These are phyloP conservation scores for Emys orbicularis DNA, from an alignment of 2,797 vertebrate species.

Conservation along the genomic window DNA sequence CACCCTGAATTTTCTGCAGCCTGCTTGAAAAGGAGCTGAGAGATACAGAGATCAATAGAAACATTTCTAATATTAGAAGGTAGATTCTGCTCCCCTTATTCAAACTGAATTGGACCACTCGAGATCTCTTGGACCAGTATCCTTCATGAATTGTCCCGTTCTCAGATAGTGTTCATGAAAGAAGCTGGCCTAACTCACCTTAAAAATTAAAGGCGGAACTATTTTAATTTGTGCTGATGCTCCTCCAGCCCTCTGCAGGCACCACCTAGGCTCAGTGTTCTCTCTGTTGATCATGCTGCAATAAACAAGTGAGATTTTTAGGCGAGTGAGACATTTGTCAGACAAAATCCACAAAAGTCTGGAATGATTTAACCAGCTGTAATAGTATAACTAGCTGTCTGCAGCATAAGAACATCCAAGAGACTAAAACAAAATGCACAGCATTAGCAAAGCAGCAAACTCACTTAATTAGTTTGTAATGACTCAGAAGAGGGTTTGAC, in stretches of 20 bases:
- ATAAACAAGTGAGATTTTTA: neutral
- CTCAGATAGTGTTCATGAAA: neutral
- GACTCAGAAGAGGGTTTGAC: neutral
- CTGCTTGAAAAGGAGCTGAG: fast-evolving
- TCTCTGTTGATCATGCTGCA: neutral
- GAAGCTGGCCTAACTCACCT: neutral
- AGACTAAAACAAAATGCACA: neutral
- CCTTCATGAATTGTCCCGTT: neutral
- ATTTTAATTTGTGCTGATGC: neutral
- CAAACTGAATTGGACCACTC: neutral
- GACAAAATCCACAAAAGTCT: constrained; percentile 30
- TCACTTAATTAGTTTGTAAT: neutral
- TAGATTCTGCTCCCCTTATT: neutral
- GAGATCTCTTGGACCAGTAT: neutral
- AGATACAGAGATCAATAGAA: neutral
- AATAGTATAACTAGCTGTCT: constrained; percentile 48
- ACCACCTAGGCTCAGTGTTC: neutral
- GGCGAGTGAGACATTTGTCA: constrained; percentile 53
- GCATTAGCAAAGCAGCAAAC: neutral
- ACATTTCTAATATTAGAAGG: neutral
- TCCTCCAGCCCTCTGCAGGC: neutral
- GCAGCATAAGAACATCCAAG: neutral
- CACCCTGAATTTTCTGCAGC: neutral
- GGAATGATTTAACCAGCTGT: constrained; percentile 18
- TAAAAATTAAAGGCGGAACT: neutral